These are phyloP conservation scores for Danio tinwini DNA, from an alignment of 2,797 vertebrate genomes.

Conservation along the genomic window DNA sequence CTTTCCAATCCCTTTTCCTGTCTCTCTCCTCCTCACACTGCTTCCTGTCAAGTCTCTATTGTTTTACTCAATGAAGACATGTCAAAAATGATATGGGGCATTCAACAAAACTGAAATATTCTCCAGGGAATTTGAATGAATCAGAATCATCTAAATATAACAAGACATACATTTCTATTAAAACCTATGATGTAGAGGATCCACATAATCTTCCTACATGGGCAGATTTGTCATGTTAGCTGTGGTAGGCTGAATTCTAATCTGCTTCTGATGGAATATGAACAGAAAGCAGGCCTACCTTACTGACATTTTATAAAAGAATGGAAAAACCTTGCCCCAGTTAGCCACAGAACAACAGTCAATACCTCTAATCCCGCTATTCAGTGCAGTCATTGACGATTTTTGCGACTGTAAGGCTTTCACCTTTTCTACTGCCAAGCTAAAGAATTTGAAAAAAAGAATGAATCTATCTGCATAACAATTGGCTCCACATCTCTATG, in stretches of 20 bases:
- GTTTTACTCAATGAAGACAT: not conserved
- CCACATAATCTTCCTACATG: not conserved
- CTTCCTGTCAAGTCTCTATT: not conserved
- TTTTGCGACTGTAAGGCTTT: not conserved
- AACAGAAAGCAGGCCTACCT: not conserved
- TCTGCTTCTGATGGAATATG: not conserved
- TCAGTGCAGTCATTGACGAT: not conserved
- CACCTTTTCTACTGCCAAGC: not conserved
- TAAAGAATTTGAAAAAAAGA: slow-evolving; percentile 9
- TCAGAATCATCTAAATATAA: slow-evolving; percentile 1
- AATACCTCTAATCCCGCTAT: not conserved
- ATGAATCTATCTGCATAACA: slow-evolving; percentile 22
- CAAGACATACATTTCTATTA: not conserved
- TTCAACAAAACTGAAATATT: not conserved
- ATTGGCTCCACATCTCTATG: slow-evolving; percentile 30
- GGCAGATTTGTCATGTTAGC: slow-evolving; percentile 7
- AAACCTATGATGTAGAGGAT: not conserved
- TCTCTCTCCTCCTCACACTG: not conserved
- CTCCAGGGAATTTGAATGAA: not conserved
- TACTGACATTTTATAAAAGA: not conserved
- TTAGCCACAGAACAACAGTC: not conserved
- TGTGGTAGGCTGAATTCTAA: not conserved
- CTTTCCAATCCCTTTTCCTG: not conserved
- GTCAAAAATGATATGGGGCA: not conserved
- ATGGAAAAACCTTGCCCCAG: not conserved